phyloP scores from a whole-genome alignment of 2,888 invertebrate genomes.

The Copidosoma aretas region DNA sequence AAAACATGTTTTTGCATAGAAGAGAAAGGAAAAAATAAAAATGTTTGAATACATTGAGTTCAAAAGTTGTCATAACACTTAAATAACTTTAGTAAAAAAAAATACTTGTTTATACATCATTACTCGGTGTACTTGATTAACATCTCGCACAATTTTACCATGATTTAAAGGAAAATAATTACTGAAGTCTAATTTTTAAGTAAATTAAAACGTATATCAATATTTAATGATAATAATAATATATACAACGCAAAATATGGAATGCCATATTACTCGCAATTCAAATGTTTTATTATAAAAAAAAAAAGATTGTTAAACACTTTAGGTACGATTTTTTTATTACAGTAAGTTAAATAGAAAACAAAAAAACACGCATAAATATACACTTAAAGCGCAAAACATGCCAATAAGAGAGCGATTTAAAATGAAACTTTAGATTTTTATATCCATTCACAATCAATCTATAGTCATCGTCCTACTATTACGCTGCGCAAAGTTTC shows the following conservation, averaged over 20 bases:
- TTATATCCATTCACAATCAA: constrained; percentile 14
- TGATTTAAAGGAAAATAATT: too few relatives aligned
- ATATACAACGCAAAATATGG: constrained; percentile 33
- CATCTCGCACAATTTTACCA: too few relatives aligned
- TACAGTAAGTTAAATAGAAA: constrained; percentile 5
- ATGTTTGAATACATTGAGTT: too few relatives aligned
- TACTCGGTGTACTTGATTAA: too few relatives aligned
- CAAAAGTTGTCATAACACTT: too few relatives aligned
- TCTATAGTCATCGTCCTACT: constrained; percentile 4
- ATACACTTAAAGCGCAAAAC: constrained; percentile 15
- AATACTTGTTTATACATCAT: too few relatives aligned
- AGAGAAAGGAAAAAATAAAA: too few relatives aligned
- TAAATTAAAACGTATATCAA: constrained; percentile 18
- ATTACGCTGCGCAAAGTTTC: constrained; percentile 23
- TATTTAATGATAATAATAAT: too few relatives aligned
- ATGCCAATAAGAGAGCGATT: constrained; percentile 15
- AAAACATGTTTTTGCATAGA: too few relatives aligned
- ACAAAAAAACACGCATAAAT: constrained; percentile 14
- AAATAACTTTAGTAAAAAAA: too few relatives aligned
- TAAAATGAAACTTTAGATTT: constrained; percentile 2
- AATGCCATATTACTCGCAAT: constrained; percentile 27
- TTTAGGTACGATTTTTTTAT: constrained; percentile 11
- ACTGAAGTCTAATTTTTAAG: too few relatives aligned
- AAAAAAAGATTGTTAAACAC: constrained; percentile 5
- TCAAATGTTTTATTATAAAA: constrained; percentile 19